Evolutionary conservation across 1,140 invertebrate genomes (phyloP), one percentile per base, ranked within the genome.

Genomic region (Coenobita brevimanus): DNA sequence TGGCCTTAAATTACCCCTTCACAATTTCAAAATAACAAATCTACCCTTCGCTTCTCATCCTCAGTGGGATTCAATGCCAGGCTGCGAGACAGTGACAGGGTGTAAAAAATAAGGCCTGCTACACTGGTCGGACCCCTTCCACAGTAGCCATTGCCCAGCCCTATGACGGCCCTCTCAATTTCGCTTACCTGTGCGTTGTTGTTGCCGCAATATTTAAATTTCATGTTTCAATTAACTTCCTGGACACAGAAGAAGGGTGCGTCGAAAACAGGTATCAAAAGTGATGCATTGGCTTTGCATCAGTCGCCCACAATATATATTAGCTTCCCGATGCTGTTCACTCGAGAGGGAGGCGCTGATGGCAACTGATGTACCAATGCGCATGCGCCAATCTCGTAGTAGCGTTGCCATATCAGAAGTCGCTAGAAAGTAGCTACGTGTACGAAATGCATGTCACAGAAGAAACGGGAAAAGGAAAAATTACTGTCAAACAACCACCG

Each of bases 171-270:
- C 15, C 27, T 64, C 33, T 24, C 36, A 83, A 46, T 71, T 24
- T 46, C n/a, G 41, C 78, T 76, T 82, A 89, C 89, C 89, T 89
- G 89, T 83, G 80, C 85, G 84, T 85, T 87, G 85, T 89, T 89
- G 76, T 82, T 71, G 27, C 89, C 84, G 78, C 76, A 87, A 78
- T 89, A 87, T 82, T 89, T 89, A 86, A 89, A 86, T 89, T 89
- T 89, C 89, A 89, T 89, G 89, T 89, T 89, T 89, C 85, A 87
- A 87, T 82, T 50, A 50, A 86, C 82, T 75, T 46, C 69, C 76
- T 82, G 71, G 71, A 85, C 83, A 87, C 84, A 87, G 85, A 87
- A 80, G 41, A 80, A 87, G 76, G n/a, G 62, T 80, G 76, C 85
- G 85, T 87, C 85, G 85, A 46, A 87, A 69, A 85, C 41, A 57